Conservation (phyloP, 2,113 vertebrate species). For the Leptobrachium ailaonicum region DNA sequence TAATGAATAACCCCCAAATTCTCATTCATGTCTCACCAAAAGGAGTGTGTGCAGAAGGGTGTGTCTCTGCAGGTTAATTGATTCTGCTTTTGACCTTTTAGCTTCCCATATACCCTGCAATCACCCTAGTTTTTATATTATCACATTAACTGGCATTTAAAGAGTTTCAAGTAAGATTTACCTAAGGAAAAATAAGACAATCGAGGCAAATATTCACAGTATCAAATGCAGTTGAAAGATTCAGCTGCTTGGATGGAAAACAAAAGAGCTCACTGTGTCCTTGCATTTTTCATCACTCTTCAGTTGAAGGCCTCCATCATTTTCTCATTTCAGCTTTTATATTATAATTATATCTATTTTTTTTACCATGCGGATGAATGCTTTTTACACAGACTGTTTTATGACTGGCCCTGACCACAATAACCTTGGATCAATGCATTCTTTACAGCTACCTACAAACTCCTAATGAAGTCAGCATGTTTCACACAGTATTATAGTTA, state of each 20-base stretch:
- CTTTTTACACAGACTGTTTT: background rate
- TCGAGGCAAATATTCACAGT: no score
- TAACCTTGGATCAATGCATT: background rate
- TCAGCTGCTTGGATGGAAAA: background rate
- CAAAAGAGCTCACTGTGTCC: background rate
- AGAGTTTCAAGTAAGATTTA: no score
- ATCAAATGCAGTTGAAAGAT: background rate
- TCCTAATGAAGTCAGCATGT: constrained; percentile 1
- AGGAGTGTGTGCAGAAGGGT: no score
- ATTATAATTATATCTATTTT: background rate
- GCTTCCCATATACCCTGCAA: no score
- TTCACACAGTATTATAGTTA: background rate
- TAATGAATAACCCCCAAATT: no score
- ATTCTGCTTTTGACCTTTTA: no score
- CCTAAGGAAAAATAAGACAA: no score
- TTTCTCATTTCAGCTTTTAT: background rate
- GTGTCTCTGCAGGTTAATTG: no score
- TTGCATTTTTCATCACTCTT: background rate
- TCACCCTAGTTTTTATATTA: no score
- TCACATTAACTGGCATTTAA: no score
- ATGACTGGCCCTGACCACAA: background rate
- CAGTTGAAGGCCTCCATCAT: no score
- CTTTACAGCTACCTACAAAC: background rate
- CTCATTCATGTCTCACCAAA: no score
- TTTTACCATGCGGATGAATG: background rate